A percentile compares a stretch with the other conserved stretches of the same genome.
phyloP scores from a whole-genome alignment of 2,797 vertebrate species.

The Microchirus variegatus region DNA sequence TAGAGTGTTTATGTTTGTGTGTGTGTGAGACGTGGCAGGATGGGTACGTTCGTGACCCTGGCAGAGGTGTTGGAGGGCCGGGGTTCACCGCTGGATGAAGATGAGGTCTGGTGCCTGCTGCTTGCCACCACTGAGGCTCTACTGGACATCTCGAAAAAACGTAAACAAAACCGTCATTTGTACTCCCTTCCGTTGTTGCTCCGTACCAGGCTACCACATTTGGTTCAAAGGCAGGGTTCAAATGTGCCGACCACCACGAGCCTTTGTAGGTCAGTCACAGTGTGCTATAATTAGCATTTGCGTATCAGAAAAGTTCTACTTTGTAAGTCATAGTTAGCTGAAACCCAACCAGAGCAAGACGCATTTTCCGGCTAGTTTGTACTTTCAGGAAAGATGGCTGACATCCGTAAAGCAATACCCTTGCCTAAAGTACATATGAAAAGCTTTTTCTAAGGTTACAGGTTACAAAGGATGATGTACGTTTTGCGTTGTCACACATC shows the following conservation, averaged over 20 bases:
- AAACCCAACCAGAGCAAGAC: too few species aligned
- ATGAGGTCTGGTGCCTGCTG: slow-evolving; percentile 91
- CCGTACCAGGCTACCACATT: background rate
- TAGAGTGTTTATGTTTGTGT: slow-evolving; percentile 3
- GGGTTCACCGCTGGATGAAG: slow-evolving; percentile 87
- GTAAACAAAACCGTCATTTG: slow-evolving; percentile 57
- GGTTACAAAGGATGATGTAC: too few species aligned
- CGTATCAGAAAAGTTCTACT: too few species aligned
- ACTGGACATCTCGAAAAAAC: slow-evolving; percentile 82
- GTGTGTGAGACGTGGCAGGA: slow-evolving; percentile 59
- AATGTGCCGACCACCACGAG: too few species aligned
- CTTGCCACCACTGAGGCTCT: slow-evolving; percentile 79
- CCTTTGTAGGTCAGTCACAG: too few species aligned
- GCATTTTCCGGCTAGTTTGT: too few species aligned
- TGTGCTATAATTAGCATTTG: too few species aligned
- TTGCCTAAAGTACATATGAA: too few species aligned
- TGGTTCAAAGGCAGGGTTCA: background rate
- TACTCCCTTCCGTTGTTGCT: background rate
- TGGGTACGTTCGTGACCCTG: slow-evolving; percentile 89
- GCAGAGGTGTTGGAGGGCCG: slow-evolving; percentile 87
- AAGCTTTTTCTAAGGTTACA: too few species aligned
- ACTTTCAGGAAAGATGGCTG: too few species aligned
- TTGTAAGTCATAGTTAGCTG: too few species aligned
- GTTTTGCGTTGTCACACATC: background rate
- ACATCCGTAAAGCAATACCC: too few species aligned